Base-by-base conservation (phyloP, 2,888 invertebrate genomes). In the Drosophila fungiperda region DNA sequence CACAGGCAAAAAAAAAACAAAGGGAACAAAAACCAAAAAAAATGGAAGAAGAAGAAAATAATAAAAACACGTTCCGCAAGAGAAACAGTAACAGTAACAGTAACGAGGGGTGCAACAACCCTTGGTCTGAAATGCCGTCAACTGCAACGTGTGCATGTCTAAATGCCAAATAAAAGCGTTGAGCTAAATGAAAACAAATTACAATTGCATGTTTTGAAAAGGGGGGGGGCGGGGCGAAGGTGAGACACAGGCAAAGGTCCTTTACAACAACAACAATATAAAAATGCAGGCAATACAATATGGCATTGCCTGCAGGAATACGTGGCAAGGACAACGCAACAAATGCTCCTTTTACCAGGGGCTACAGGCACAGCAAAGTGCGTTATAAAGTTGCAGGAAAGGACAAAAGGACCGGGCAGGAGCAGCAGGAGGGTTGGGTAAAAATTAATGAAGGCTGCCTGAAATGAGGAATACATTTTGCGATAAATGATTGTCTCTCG, bases 121-220 rank as follows among this genome's bases (percentile, higher is more conserved):
- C 87, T 77, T 67, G 73, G 82, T 15, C 54, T 68, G 60, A 68
- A 53, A 45, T 15, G 23, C 15, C 61, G 70, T 64, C 65, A 40
- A 26, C 50, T 65, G 75, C 75, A 73, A 50, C 78, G 76, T 82
- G 86, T 87, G 87, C 87, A 87, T 87, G 90, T 90, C 87, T 78
- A 80, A 87, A 80, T 82, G 82, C 84, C 87, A 82, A 87, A 84
- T 78, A 84, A 78, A 87, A 90, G 86, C 87, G 87, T 87, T 83
- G 84, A 89, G 79, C 89, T 90, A 89, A 87, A 87, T 87, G 90
- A 87, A 89, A 89, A 87, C 87, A 90, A 87, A 87, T 87, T 90
- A 87, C 90, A 71, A 78, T 87, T 90, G 87, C 87, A 90, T 90
- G 87, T 69, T 80, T n/a, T 26, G 49, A 49, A 36, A 38, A 54